Evolutionary conservation across 1,140 invertebrate species (phyloP), one percentile per base, ranked within the genome.

Genomic region (Bombus vancouverensis): DNA sequence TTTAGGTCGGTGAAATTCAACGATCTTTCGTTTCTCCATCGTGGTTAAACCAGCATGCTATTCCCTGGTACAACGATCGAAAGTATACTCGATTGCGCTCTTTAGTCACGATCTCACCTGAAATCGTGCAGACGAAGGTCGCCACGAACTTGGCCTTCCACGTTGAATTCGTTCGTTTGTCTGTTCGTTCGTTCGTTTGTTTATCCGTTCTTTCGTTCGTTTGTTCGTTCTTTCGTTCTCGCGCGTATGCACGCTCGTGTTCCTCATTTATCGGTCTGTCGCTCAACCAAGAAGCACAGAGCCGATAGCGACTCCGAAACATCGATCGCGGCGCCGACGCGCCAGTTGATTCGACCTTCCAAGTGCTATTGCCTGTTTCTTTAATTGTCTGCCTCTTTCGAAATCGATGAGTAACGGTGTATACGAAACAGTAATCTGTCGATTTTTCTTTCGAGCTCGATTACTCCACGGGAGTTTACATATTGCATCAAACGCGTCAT

Each of bases 1-100:
- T 95, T 91, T 88, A 93, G 93, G 94, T 93, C 94, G 90, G 93
- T 92, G 94, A 95, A 94, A 95, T 94, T 89, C 86, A 80, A 53
- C 70, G 68, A 44, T 77, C 62, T 62, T 62, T 62, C 78, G 83
- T 89, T 92, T 92, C 82, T 90, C 87, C 71, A 80, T 85, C 77
- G 86, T 81, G 77, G 83, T 84, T 73, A 82, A 82, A 47, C 32
- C 66, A 47, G 13, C 18, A 53, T n/a, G 62, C 66, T 22, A 42
- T 79, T 87, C 72, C 53, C 9, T 44, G 72, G 68, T 39, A 39
- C 85, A 57, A 72, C 84, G 88, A 92, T 91, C 89, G 89, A 92
- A 89, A 91, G 90, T 91, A 91, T 53, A 83, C 92, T 87, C 90
- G 88, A 90, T 90, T 80, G 83, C 68, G 77, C 84, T 91, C n/a